Percentiles rank a stretch among this genome's conserved stretches.
Evolutionary conservation across 1,140 invertebrate species (phyloP).

Genomic region (Drosophila lowei): DNA sequence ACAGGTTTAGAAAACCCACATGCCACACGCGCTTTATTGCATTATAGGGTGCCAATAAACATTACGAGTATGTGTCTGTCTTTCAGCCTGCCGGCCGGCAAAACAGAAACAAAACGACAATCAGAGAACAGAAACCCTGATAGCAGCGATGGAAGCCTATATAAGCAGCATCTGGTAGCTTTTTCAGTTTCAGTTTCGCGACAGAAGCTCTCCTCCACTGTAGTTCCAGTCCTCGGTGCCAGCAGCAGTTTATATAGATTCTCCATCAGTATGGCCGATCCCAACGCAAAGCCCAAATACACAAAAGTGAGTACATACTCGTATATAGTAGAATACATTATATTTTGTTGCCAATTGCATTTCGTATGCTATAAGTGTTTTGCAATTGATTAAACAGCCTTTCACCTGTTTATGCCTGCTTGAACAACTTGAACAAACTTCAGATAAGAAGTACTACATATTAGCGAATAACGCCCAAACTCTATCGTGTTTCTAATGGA

Average conservation of each 20-base stretch:
- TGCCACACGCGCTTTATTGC: too few relatives aligned
- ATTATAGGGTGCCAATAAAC: constrained; percentile 16
- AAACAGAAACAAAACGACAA: constrained; percentile 25
- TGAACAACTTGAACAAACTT: neutral
- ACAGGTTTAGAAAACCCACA: neutral
- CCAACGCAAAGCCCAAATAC: constrained; percentile 72
- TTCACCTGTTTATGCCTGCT: too few relatives aligned
- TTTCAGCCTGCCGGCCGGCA: constrained; percentile 41
- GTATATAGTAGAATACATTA: neutral
- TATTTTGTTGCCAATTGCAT: constrained; percentile 25
- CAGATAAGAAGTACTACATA: neutral
- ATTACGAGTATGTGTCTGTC: constrained; percentile 2
- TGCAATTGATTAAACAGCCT: too few relatives aligned
- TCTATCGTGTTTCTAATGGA: neutral
- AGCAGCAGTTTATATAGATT: neutral
- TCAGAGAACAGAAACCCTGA: constrained; percentile 37
- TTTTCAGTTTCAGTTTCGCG: too few relatives aligned
- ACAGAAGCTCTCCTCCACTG: constrained; percentile 1
- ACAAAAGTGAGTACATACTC: constrained; percentile 74
- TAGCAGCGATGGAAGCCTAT: constrained; percentile 47
- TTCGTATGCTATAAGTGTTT: neutral
- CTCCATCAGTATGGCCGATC: constrained; percentile 71
- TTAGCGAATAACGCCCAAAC: too few relatives aligned
- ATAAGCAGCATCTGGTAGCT: constrained; percentile 42
- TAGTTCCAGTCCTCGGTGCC: constrained; percentile 4